Percentiles rank a stretch among this genome's conserved stretches.
Evolutionary conservation across 92 coral and sea anemone species (phyloP).

Genomic region (Nematostella vectensis): DNA sequence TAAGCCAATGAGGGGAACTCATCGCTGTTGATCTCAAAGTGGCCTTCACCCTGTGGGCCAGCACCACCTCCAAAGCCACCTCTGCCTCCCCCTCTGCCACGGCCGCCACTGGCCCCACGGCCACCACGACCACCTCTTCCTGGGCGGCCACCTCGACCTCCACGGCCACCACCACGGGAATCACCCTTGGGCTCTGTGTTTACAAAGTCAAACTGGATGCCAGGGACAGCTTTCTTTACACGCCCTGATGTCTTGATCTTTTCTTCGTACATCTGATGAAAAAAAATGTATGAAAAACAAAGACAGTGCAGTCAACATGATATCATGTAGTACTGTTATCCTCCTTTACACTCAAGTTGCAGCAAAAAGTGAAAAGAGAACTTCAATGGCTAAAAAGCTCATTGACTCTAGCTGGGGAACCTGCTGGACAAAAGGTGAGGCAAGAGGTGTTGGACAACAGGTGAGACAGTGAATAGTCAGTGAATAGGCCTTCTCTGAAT

Average conservation of each 20-base stretch:
- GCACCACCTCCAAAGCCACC: constrained; percentile 30
- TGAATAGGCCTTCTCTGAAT: too few species aligned
- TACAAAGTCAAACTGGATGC: constrained; percentile 66
- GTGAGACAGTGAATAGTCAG: too few species aligned
- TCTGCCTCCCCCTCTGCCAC: constrained; percentile 60
- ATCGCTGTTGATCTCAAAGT: constrained; percentile 73
- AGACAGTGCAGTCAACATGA: not conserved
- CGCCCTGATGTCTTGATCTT: constrained; percentile 94
- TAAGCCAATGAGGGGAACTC: constrained; percentile 89
- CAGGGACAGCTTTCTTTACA: constrained; percentile 65
- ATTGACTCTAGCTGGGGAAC: too few species aligned
- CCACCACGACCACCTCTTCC: constrained; percentile 46
- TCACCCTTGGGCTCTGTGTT: constrained; percentile 27
- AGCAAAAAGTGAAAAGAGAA: too few species aligned
- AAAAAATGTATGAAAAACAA: not conserved
- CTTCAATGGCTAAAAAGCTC: too few species aligned
- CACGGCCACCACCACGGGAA: constrained; percentile 39
- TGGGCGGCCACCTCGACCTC: constrained; percentile 46
- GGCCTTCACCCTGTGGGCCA: constrained; percentile 23
- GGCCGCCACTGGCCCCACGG: constrained; percentile 54
- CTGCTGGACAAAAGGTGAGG: too few species aligned
- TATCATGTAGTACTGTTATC: too few species aligned
- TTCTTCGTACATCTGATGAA: constrained; percentile 69
- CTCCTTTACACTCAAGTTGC: too few species aligned
- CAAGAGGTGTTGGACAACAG: too few species aligned